Evolutionary conservation across 1,140 invertebrate species (phyloP).

Genomic region (Zaprionus gabonicus): DNA sequence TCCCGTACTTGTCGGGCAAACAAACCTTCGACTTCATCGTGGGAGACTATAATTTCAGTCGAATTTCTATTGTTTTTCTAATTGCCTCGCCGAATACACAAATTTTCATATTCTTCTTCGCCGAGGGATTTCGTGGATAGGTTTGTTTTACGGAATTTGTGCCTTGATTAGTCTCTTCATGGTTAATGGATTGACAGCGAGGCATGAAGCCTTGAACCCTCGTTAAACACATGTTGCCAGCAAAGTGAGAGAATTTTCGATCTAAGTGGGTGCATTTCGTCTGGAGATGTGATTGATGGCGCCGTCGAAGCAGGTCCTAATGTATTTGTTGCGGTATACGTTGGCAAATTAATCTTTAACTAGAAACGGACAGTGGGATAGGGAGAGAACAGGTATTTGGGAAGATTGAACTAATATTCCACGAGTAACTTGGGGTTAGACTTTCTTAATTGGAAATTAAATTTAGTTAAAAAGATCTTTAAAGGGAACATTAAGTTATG

Average conservation of each 20-base stretch:
- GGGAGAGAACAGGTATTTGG: background rate
- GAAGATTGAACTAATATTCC: background rate
- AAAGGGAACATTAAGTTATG: background rate
- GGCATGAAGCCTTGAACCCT: constrained; percentile 64
- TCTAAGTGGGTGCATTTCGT: background rate
- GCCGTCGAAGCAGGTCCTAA: constrained; percentile 3
- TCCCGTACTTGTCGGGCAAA: constrained; percentile 32
- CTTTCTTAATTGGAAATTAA: background rate
- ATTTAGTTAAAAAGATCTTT: background rate
- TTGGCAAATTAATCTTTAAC: background rate
- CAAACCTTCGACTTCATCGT: constrained; percentile 55
- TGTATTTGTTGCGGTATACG: background rate
- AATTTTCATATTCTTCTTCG: constrained; percentile 29
- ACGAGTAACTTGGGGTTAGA: background rate
- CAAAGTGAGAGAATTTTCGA: constrained; percentile 14
- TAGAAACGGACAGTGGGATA: background rate
- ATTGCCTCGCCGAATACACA: constrained; percentile 49
- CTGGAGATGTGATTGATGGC: constrained; percentile 3
- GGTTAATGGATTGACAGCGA: constrained; percentile 64
- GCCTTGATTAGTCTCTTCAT: constrained; percentile 71
- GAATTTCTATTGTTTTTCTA: constrained; percentile 54
- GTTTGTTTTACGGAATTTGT: constrained; percentile 47
- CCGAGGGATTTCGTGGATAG: constrained; percentile 56
- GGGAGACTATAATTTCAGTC: constrained; percentile 66
- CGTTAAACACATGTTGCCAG: constrained; percentile 78